Evolutionary conservation across 2,797 vertebrate genomes (phyloP), one percentile per base, ranked within the genome.

Genomic region (Hydrocynus forskahlii): DNA sequence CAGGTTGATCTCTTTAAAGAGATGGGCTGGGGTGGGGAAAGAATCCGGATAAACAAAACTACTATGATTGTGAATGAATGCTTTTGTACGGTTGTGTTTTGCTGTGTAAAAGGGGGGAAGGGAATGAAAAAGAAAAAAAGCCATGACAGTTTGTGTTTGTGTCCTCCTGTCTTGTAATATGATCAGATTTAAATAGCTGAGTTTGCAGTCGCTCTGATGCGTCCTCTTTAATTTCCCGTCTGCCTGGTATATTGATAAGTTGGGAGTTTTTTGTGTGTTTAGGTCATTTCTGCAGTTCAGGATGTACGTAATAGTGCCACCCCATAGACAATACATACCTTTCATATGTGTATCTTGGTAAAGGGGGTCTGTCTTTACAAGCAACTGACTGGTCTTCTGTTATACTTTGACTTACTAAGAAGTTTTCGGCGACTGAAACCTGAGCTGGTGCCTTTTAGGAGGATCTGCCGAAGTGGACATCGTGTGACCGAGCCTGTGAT

Each of bases 401-500:
- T 78, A 5, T 16, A 74, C 40, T 72, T 76, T 76, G 66, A 55
- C 19, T 79, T 29, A 66, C 48, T 45, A 57, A 52, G 38, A 55
- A n/a, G 64, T 74, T 87, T 86, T 83, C 75, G 76, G 64, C 21
- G 54, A 82, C 72, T 83, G 79, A 89, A 83, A 88, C 87, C 87
- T 76, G 85, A 88, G 87, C 82, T 59, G 81, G 85, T 91, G 88
- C 88, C 88, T 90, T 88, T 86, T 87, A n/a, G 38, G 35, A 82
- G 35, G 35, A 78, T 23, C 64, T 43, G 19, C 21, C 71, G 21
- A 7, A 64, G 48, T 3, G 29, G 75, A 57, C 50, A 6, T 50
- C 43, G 2, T 19, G 7, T 60, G 57, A 60, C 14, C 0, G 2
- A 52, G 21, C 54, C 60, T 8, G 21, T 67, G 75, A 63, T 40